Evolutionary conservation across 2,797 vertebrate species (phyloP).

Genomic region (Gallirallus australis): DNA sequence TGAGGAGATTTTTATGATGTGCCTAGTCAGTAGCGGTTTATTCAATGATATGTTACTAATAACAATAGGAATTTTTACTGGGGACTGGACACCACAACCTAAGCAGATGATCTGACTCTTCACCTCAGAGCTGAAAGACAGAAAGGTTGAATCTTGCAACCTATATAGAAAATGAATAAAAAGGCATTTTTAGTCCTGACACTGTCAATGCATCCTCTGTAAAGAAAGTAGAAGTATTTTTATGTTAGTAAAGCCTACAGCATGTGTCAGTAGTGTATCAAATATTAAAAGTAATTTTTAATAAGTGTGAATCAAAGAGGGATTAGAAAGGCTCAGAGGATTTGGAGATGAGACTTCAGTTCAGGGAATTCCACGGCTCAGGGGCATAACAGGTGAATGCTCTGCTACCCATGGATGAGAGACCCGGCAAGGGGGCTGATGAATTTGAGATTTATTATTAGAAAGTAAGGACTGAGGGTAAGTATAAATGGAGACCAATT

Average conservation of each 20-base stretch:
- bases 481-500: slow-evolving; percentile 71
- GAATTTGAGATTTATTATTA: slow-evolving; percentile 82
- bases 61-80: neutral
- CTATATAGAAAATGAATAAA: neutral
- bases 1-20: neutral
- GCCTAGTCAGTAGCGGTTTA: neutral
- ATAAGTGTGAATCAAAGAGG: slow-evolving; percentile 70
- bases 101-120: neutral
- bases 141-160: neutral
- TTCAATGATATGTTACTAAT: neutral
- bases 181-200: neutral
- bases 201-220: neutral
- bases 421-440: slow-evolving; percentile 74
- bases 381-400: slow-evolving; percentile 74
- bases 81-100: neutral
- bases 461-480: slow-evolving; percentile 72
- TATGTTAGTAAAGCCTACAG: slow-evolving; percentile 50
- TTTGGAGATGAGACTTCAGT: slow-evolving; percentile 66
- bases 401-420: slow-evolving; percentile 76
- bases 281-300: slow-evolving; percentile 80
- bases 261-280: slow-evolving; percentile 71
- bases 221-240: slow-evolving; percentile 53
- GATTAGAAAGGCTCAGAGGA: slow-evolving; percentile 76
- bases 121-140: neutral
- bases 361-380: slow-evolving; percentile 72